phyloP scores from a whole-genome alignment of 2,797 vertebrate genomes.

The Phoxinus dragarum region DNA sequence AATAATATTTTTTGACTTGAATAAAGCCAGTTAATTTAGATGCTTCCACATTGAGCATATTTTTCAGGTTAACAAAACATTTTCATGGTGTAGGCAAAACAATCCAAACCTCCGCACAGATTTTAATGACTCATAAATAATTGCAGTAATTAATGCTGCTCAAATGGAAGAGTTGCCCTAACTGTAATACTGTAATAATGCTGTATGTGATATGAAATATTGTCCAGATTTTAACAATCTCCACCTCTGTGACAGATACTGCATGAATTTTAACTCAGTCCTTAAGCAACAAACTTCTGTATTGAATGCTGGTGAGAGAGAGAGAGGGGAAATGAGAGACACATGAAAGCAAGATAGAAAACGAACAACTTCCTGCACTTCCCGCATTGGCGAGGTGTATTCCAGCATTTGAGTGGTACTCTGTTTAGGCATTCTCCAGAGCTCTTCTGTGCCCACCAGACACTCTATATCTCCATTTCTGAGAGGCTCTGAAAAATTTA shows the following conservation, averaged over 20 bases:
- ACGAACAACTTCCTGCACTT: not conserved
- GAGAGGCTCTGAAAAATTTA: conserved; percentile 43
- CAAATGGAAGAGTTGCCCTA: not conserved
- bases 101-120: conserved; percentile 11
- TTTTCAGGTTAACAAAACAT: conserved; percentile 13
- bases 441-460: conserved; percentile 38
- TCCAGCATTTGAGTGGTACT: not conserved
- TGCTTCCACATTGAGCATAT: not conserved
- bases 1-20: not conserved
- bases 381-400: not conserved
- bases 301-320: not conserved
- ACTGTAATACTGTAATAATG: not conserved
- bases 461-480: conserved; percentile 35
- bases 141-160: conserved; percentile 32
- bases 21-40: not conserved
- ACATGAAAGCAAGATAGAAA: conserved; percentile 7
- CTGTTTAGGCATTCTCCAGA: conserved; percentile 40
- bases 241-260: not conserved
- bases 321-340: conserved; percentile 14
- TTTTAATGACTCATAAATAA: conserved; percentile 29
- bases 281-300: not conserved
- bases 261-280: not conserved
- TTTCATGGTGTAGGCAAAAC: conserved; percentile 11
- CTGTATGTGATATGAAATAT: conserved; percentile 13
- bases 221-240: conserved; percentile 3